A percentile compares a stretch with the other conserved stretches of the same genome.
These are phyloP conservation scores for Eucidaris tribuloides DNA, from an alignment of 35 echinoderm and acorn worm species.

Conservation along the genomic window DNA sequence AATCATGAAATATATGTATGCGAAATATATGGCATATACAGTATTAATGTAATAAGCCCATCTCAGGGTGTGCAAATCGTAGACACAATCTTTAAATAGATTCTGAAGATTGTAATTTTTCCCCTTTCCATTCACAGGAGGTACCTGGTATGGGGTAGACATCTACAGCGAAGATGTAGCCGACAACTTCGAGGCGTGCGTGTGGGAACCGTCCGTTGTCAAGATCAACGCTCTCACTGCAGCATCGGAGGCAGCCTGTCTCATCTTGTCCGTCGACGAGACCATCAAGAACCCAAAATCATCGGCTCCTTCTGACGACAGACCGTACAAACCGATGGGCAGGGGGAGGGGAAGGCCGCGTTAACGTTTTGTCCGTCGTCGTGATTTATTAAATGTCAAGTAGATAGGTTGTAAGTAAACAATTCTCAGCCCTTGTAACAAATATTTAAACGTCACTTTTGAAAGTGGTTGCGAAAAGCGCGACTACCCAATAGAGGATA, in stretches of 20 bases:
- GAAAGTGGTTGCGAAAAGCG: background rate
- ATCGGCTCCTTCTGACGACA: conserved; percentile 60
- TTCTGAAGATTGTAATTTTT: no score
- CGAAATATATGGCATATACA: no score
- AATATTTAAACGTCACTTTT: background rate
- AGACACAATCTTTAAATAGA: no score
- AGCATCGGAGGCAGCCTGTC: conserved; percentile 90
- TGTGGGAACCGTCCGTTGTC: conserved; percentile 96
- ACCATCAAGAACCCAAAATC: conserved; percentile 98
- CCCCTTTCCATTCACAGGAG: conserved; percentile 50
- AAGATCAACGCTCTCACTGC: conserved; percentile 99
- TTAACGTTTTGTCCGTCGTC: background rate
- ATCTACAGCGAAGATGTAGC: conserved; percentile 91
- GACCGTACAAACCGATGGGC: conserved; percentile 73
- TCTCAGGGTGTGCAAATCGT: no score
- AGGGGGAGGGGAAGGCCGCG: conserved; percentile 82
- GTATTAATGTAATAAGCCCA: no score
- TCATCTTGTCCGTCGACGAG: conserved; percentile 95
- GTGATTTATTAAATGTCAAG: background rate
- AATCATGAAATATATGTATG: no score
- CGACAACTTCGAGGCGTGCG: conserved; percentile 93
- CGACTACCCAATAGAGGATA: background rate
- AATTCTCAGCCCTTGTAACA: background rate
- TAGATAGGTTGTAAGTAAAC: background rate
- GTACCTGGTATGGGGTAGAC: conserved; percentile 95